A percentile compares a stretch with the other conserved stretches of the same genome.
Evolutionary conservation across 2,113 vertebrate genomes (phyloP).

Genomic region (Eidolon helvum): DNA sequence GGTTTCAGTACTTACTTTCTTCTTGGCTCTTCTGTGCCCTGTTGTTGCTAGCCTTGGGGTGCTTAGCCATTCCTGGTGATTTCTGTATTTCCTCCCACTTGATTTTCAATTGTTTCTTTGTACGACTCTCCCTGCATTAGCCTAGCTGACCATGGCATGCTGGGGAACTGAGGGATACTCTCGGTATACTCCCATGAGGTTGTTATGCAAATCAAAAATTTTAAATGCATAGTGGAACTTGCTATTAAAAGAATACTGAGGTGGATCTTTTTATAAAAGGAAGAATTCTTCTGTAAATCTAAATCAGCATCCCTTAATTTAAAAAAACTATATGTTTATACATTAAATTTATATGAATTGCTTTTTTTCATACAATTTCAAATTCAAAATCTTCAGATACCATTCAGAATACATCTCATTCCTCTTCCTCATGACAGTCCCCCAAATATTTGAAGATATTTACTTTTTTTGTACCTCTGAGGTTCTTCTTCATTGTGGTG

Average conservation of each 20-base stretch:
- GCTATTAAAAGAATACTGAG: background rate
- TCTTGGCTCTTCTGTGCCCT: background rate
- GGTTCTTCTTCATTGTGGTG: background rate
- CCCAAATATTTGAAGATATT: background rate
- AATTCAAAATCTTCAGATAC: background rate
- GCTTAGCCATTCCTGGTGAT: background rate
- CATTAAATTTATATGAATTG: background rate
- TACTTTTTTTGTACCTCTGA: background rate
- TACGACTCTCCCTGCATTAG: background rate
- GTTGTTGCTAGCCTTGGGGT: background rate
- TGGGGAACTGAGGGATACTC: background rate
- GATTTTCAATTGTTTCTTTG: background rate
- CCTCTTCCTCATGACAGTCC: background rate
- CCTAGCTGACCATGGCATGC: background rate
- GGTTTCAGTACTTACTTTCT: background rate
- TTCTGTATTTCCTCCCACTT: background rate
- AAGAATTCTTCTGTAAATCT: constrained; percentile 24
- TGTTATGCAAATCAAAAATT: constrained; percentile 31
- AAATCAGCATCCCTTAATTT: background rate
- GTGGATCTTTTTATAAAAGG: background rate
- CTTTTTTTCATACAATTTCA: constrained; percentile 14
- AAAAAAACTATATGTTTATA: background rate
- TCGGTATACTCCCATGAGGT: background rate
- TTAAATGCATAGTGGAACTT: constrained; percentile 11
- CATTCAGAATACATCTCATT: background rate